Percentiles rank a stretch among this genome's conserved stretches.
Evolutionary conservation across 1,140 invertebrate species (phyloP).

Genomic region (Phymastichus coffea): DNA sequence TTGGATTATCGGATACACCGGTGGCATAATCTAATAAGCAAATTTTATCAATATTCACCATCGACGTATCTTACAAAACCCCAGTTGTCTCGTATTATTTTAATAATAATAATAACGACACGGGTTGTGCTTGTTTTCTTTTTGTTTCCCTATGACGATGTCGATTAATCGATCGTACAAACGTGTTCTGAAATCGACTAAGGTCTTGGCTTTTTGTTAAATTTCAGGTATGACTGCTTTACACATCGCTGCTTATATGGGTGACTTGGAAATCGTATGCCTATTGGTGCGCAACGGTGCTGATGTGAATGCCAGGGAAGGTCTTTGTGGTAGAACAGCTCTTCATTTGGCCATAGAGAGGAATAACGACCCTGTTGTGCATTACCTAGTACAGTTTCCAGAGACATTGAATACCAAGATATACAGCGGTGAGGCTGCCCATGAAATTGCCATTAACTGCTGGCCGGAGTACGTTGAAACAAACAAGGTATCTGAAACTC

Average conservation of each 20-base stretch:
- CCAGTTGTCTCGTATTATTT: too few species aligned
- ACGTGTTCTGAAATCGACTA: too few species aligned
- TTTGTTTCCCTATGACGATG: background rate
- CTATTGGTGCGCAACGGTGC: conserved; percentile 69
- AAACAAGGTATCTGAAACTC: too few species aligned
- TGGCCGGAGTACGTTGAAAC: too few species aligned
- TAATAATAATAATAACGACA: background rate
- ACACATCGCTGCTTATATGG: conserved; percentile 69
- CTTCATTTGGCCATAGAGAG: conserved; percentile 76
- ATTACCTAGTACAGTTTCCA: too few species aligned
- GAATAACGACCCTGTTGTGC: conserved; percentile 7
- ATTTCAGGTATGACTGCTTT: conserved; percentile 69
- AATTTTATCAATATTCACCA: too few species aligned
- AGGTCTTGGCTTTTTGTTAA: too few species aligned
- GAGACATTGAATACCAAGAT: too few species aligned
- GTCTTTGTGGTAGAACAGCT: conserved; percentile 72
- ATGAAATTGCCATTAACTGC: conserved; percentile 8
- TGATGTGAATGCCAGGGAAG: conserved; percentile 69
- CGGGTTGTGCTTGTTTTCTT: background rate
- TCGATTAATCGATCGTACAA: background rate
- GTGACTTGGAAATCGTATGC: conserved; percentile 64
- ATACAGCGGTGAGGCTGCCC: background rate
- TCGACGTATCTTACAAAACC: too few species aligned
- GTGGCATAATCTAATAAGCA: too few species aligned
- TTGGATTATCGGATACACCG: too few species aligned